Percentiles rank a stretch among this genome's conserved stretches.
phyloP scores from a whole-genome alignment of 2,797 vertebrate genomes.

The Siniperca scherzeri region DNA sequence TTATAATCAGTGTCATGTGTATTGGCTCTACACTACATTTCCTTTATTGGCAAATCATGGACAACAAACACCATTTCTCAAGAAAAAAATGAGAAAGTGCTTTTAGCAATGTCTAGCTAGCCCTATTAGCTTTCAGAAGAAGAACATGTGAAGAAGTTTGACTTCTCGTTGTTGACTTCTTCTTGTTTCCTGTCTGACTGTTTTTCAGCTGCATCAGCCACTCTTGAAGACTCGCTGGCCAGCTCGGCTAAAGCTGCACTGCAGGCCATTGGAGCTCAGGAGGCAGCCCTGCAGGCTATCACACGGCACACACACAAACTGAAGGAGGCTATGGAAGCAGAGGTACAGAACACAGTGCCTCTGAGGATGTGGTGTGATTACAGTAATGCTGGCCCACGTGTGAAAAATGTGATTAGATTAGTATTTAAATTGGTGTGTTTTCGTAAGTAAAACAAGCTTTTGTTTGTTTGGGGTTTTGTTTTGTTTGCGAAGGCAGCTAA shows the following conservation, averaged over 20 bases:
- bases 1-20: background rate
- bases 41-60: background rate
- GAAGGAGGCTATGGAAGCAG: constrained; percentile 94
- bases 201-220: constrained; percentile 86
- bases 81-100: background rate
- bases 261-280: constrained; percentile 93
- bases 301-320: constrained; percentile 87
- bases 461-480: no score
- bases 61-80: background rate
- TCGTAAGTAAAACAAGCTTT: no score
- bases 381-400: background rate
- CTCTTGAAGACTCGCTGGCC: constrained; percentile 89
- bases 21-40: background rate
- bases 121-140: background rate
- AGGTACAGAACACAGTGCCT: constrained; percentile 81
- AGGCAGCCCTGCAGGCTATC: constrained; percentile 91
- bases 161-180: background rate
- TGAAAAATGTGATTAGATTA: no score
- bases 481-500: no score
- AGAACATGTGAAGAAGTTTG: background rate
- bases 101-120: background rate
- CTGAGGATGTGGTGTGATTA: background rate
- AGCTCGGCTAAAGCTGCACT: constrained; percentile 88
- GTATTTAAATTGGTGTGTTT: no score
- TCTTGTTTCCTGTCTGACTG: background rate